Base-by-base conservation (phyloP, 2,113 vertebrate species). In the Cricetomys ansorgei region DNA sequence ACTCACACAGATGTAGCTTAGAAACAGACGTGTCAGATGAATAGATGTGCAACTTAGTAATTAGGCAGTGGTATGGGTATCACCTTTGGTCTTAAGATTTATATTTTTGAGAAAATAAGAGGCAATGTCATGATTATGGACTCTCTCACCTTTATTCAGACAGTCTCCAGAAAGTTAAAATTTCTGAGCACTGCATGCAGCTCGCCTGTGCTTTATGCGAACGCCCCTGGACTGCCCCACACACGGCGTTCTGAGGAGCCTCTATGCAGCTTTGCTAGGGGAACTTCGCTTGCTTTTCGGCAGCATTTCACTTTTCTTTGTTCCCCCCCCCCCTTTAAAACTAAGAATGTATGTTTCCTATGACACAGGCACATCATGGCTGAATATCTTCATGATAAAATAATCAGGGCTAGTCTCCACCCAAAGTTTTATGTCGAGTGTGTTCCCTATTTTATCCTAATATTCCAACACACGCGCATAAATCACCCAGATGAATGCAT, bases 381-480 rank as follows among this genome's bases (percentile, higher is more conserved):
- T 94, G 40, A 55, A 1, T 2, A 48, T 29, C 25, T n/a, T 9
- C 1, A 45, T 43, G 16, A 53, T 34, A 76, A 72, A 77, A 62
- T 40, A 62, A 37, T 13, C 4, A 37, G 5, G 15, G 45, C 1
- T 67, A 23, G 55, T 19, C 87, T 48, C 55, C 40, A 84, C 0
- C 37, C 50, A 77, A 80, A 48, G 25, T 75, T 88, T 81, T 40
- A 53, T 76, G 34, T 19, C 19, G 12, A 89, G 40, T 50, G 12
- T 84, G 89, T 40, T 55, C 31, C 53, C 21, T 73, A 23, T 27
- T 9, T 34, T 16, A 59, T 62, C 65, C 50, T 40, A 43, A 13
- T 8, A 29, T 55, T 43, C 91, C 19, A 50, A 99, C 23, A 88
- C 6, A 57, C 37, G 62, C 57, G 80, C 23, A 40, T 43, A 83